Evolutionary conservation across 2,888 invertebrate species (phyloP), one percentile per base, ranked within the genome.

Genomic region (Amphipoea lucens): DNA sequence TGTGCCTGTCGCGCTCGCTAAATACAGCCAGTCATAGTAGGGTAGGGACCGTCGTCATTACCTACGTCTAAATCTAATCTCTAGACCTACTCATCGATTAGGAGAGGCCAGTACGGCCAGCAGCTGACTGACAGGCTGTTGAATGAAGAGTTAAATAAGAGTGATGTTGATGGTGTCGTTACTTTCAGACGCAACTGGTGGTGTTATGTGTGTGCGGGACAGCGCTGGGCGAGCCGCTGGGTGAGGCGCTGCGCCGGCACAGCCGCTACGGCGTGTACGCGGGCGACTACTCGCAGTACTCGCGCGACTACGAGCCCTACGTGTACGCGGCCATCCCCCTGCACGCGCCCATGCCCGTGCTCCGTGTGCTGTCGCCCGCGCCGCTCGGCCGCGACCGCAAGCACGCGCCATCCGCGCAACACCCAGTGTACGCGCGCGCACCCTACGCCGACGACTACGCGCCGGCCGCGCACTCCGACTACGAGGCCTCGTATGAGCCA

Each of bases 321-420:
- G 89, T 94, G 79, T 95, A 91, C 89, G 95, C 96, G 0, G 95
- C 96, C 74, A 86, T 96, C 76, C 95, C 96, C 40, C 92, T 96
- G 81, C 95, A 94, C 90, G 87, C 92, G 70, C 95, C 96, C 40
- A 74, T 96, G 86, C 95, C 95, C 11, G 91, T 95, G 76, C 87
- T 95, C 71, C 95, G 92, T 78, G 88, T 95, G 75, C 86, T 95
- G 74, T 91, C 93, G 4, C 89, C 92, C 20, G 84, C 92, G 54
- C 92, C 93, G 42, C 88, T 91, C 29, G 79, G 82, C 6, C 83
- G 82, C 29, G 87, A 80, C 45, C 83, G 82, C 23, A 79, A 77
- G 70, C 90, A 90, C 82, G 90, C 92, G 20, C 85, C 92, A 0
- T 87, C 92, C 9, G 81, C 88, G 66, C 87, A 87, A 48, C 91